Conservation (phyloP, 2,113 vertebrate species). For the Indicator indicator region DNA sequence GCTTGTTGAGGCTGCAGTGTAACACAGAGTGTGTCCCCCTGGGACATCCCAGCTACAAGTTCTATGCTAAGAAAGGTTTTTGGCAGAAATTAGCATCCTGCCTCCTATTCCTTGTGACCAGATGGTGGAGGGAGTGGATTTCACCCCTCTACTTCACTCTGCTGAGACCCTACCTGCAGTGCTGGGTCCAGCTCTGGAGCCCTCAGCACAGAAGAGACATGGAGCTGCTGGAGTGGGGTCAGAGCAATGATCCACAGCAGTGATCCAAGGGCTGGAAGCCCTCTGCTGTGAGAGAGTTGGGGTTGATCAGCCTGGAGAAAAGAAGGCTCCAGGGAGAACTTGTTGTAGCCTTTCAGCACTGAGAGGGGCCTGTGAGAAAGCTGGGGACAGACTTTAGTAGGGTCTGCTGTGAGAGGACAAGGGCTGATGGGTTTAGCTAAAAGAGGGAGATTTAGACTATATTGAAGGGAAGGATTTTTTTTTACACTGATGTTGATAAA, state of each 20-base stretch:
- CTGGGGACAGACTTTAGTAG: not conserved
- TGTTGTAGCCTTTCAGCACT: too few species aligned
- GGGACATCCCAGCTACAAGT: not conserved
- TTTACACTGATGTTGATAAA: too few species aligned
- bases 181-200: too few species aligned
- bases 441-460: not conserved
- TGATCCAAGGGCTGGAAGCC: too few species aligned
- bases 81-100: not conserved
- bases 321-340: too few species aligned
- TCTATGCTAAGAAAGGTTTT: not conserved
- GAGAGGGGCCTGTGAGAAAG: not conserved
- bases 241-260: too few species aligned
- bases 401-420: not conserved
- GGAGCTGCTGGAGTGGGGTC: too few species aligned
- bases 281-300: too few species aligned
- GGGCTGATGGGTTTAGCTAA: not conserved
- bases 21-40: accelerated
- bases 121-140: not conserved
- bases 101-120: not conserved
- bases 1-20: not conserved
- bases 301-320: too few species aligned
- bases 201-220: too few species aligned
- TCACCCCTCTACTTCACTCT: too few species aligned
- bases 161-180: too few species aligned
- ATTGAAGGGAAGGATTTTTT: not conserved